Percentiles rank a stretch among this genome's conserved stretches.
phyloP scores from a whole-genome alignment of 1,140 invertebrate species.

The Atta cephalotes region DNA sequence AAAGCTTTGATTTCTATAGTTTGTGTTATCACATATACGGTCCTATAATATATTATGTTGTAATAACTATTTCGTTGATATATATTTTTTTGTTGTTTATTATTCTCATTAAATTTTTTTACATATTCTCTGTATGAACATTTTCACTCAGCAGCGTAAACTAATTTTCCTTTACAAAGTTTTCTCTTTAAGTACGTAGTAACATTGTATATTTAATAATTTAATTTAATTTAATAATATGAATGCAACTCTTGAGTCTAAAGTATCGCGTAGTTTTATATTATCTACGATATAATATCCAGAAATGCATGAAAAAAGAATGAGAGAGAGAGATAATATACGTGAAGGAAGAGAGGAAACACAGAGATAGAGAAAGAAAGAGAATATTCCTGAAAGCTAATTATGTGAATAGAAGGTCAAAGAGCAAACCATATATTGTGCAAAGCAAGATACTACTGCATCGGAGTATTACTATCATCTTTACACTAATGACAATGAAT shows the following conservation, averaged over 20 bases:
- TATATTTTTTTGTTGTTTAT: slow-evolving; percentile 7
- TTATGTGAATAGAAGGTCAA: slow-evolving; percentile 57
- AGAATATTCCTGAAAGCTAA: slow-evolving; percentile 47
- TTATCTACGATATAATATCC: neutral
- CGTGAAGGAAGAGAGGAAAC: neutral
- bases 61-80: neutral
- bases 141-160: slow-evolving; percentile 5
- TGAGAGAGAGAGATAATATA: neutral
- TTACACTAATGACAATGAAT: slow-evolving; percentile 32
- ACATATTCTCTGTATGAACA: neutral
- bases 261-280: neutral
- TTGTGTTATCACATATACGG: no score
- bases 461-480: slow-evolving; percentile 2
- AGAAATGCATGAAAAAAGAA: neutral
- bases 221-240: no score
- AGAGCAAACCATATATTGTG: slow-evolving; percentile 20
- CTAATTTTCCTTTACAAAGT: neutral
- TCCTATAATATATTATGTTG: no score
- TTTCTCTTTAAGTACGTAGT: neutral
- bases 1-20: no score
- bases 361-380: slow-evolving; percentile 21
- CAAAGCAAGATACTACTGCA: neutral
- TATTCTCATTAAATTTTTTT: neutral
- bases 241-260: neutral
- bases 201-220: slow-evolving; percentile 20